Evolutionary conservation across 2,113 vertebrate genomes (phyloP), one percentile per base, ranked within the genome.

Genomic region (Echinops telfairi): DNA sequence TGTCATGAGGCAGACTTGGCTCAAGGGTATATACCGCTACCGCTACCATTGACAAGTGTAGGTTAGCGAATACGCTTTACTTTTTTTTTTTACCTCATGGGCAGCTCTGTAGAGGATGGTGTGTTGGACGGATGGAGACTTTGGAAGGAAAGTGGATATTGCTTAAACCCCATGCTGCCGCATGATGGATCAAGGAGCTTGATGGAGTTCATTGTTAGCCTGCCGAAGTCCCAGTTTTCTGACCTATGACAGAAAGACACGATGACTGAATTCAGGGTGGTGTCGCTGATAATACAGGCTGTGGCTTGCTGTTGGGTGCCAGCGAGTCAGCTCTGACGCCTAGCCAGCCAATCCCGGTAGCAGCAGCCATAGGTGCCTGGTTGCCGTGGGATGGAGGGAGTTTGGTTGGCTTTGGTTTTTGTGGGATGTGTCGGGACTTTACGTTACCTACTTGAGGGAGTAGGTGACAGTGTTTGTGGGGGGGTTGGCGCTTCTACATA

Each of bases 11-110:
- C 29, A n/a, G 66, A 70, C 14, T 70, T 70, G 66, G n/a, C 66
- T 66, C 2, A 10, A 66, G 25, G 25, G 64, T 66, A 31, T 14
- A 9, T 60, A 68, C 14, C 66, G 10, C 47, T 53, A 53, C 5
- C 47, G 12, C 47, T 53, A 70, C 3, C 64, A 78, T 91, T 60
- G 60, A 62, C n/a, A 89, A 81, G 33, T 91, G 73, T 92, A 89
- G 64, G 33, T 90, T 71, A 90, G 64, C 83, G 38, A 53, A n/a
- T 95, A 91, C 36, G n/a, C 76, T 81, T n/a, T 60, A 5, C 40
- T 62, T 17, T 20, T 62, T 17, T 20, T 62, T 19, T 23, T 22
- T 3, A 62, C 60, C 38, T 82, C 3, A 62, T 12, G 16, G n/a
- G 38, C 23, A 89, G 79, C 60, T 27, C 16, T 43, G 31, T 8